Conservation (phyloP, 2,888 invertebrate genomes). For the Xanthostigma xanthostigma region DNA sequence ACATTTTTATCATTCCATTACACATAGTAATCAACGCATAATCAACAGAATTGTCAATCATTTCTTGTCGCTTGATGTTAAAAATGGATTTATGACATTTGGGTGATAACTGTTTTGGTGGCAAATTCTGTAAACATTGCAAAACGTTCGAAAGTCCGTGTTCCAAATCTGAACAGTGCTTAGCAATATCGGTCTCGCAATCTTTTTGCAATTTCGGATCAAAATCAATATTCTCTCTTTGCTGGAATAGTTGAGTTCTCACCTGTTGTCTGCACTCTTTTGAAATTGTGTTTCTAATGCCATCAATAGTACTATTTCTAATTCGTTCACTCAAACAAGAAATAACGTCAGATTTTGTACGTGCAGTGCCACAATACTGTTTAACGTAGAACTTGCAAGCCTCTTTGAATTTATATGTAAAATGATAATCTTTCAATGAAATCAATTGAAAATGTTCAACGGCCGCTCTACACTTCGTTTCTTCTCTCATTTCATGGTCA, state of each 20-base stretch:
- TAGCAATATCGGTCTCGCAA: constrained; percentile 65
- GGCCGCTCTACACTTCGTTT: constrained; percentile 75
- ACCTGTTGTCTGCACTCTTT: constrained; percentile 86
- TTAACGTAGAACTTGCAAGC: constrained; percentile 74
- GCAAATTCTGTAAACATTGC: constrained; percentile 57
- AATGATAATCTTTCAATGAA: constrained; percentile 82
- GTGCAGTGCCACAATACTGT: constrained; percentile 49
- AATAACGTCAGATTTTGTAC: constrained; percentile 67
- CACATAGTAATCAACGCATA: constrained; percentile 73
- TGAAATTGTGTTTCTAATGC: constrained; percentile 61
- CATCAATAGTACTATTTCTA: constrained; percentile 71
- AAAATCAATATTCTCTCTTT: constrained; percentile 74
- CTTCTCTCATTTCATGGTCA: constrained; percentile 61
- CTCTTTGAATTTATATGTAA: constrained; percentile 87
- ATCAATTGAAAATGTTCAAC: constrained; percentile 96
- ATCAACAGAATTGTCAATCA: constrained; percentile 75
- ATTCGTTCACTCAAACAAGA: constrained; percentile 81
- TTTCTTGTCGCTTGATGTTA: constrained; percentile 70
- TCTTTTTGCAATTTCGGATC: constrained; percentile 72
- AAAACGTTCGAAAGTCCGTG: constrained; percentile 54
- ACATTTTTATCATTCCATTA: constrained; percentile 70
- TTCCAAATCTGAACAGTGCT: constrained; percentile 50
- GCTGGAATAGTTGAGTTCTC: constrained; percentile 78
- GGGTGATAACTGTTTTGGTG: constrained; percentile 45
- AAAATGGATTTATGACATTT: constrained; percentile 71